phyloP scores from a whole-genome alignment of 2,797 vertebrate genomes.

The Anguilla anguilla region DNA sequence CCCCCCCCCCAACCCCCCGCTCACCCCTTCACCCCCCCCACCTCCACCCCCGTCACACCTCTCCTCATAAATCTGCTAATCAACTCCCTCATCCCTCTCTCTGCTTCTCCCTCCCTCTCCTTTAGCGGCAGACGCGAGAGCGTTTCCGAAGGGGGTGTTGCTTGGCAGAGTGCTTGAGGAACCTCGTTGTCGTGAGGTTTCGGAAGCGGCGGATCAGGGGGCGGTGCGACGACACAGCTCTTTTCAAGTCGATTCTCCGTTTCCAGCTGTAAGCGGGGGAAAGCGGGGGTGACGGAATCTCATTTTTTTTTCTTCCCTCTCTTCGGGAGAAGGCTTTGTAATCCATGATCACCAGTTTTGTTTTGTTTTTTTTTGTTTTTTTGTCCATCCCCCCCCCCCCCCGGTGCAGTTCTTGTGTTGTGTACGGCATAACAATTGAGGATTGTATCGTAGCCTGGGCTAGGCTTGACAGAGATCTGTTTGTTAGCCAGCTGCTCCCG shows the following conservation, averaged over 20 bases:
- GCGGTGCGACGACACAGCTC: neutral
- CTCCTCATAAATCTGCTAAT: slow-evolving; percentile 10
- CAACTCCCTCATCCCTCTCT: neutral
- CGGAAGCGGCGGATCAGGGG: neutral
- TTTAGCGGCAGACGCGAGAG: neutral
- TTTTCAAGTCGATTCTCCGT: neutral
- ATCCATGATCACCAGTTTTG: neutral
- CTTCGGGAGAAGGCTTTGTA: neutral
- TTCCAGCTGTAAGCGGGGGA: neutral
- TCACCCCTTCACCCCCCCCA: neutral
- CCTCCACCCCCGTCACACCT: neutral
- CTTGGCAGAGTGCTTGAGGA: neutral
- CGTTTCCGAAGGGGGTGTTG: neutral
- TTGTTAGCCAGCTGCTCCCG: neutral
- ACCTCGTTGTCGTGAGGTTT: neutral
- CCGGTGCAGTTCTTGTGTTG: neutral
- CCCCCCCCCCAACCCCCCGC: neutral
- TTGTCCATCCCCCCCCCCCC: neutral
- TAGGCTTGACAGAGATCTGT: neutral
- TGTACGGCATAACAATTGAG: neutral
- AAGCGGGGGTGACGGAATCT: neutral
- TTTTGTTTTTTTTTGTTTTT: neutral
- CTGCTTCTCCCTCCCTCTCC: neutral
- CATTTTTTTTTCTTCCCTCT: neutral
- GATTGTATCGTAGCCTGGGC: neutral